Conservation (phyloP, 1,140 invertebrate species). For the Drosophila punjabiensis region DNA sequence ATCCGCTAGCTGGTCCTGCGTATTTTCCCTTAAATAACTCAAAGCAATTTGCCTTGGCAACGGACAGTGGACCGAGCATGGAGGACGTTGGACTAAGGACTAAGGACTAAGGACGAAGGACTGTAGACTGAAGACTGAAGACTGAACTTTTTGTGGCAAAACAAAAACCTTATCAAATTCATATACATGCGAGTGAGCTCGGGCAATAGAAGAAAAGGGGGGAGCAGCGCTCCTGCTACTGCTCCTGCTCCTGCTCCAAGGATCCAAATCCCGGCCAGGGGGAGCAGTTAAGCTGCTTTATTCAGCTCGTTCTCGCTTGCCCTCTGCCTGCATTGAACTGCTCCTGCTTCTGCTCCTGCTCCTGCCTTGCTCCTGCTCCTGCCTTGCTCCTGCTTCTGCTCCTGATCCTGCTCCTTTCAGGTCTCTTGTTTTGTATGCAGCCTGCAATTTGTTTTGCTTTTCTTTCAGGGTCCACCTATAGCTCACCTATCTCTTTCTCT, state of each 20-base stretch:
- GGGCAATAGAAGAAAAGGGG: constrained; percentile 13
- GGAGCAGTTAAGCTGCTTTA: constrained; percentile 53
- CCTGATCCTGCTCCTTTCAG: neutral
- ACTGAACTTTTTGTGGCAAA: constrained; percentile 29
- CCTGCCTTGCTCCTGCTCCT: too few relatives aligned
- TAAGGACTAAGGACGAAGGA: neutral
- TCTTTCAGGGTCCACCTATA: constrained; percentile 23
- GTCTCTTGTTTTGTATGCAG: constrained; percentile 56
- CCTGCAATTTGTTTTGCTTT: constrained; percentile 69
- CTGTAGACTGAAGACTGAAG: constrained; percentile 1
- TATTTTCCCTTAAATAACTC: constrained; percentile 53
- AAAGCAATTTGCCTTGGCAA: constrained; percentile 56
- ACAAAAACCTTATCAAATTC: constrained; percentile 72
- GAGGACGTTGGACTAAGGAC: neutral
- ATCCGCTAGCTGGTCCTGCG: neutral
- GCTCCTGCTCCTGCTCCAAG: neutral
- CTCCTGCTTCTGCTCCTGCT: neutral
- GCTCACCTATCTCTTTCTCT: neutral
- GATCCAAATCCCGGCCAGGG: constrained; percentile 23
- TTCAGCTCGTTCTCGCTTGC: neutral
- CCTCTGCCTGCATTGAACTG: constrained; percentile 1
- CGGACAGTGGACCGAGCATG: constrained; percentile 14
- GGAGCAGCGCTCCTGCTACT: neutral
- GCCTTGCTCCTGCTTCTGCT: too few relatives aligned
- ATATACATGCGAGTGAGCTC: constrained; percentile 46